phyloP scores from a whole-genome alignment of 2,113 vertebrate genomes.

The Furnarius figulus region DNA sequence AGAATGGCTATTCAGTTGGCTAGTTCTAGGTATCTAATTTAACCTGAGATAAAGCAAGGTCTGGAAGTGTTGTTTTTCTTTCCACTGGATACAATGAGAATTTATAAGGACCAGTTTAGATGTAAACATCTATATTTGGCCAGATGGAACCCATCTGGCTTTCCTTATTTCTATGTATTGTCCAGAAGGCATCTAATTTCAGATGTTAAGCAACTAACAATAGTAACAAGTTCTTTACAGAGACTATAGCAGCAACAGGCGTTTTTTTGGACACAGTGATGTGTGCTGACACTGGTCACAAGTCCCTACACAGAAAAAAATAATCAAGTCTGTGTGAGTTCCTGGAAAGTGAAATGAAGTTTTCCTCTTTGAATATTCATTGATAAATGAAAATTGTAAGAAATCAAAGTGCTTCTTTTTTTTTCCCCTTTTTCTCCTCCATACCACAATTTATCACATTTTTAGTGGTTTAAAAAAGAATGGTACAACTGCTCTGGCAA shows the following conservation, averaged over 20 bases:
- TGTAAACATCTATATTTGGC: slow-evolving; percentile 48
- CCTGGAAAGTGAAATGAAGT: background rate
- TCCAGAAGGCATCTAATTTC: slow-evolving; percentile 43
- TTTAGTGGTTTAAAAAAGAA: background rate
- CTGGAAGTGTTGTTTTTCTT: background rate
- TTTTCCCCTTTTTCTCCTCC: background rate
- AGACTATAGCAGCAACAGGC: background rate
- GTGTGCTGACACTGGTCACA: background rate
- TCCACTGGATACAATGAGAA: background rate
- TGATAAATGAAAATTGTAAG: background rate
- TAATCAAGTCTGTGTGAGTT: background rate
- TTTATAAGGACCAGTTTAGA: slow-evolving; percentile 15
- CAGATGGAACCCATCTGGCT: slow-evolving; percentile 18
- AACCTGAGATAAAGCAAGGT: background rate
- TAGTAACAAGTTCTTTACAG: slow-evolving; percentile 34
- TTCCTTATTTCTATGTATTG: slow-evolving; percentile 29
- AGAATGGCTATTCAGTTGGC: background rate
- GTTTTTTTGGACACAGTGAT: background rate
- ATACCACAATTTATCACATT: background rate
- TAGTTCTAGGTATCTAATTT: background rate
- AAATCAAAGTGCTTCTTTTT: background rate
- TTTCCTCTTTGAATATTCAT: background rate
- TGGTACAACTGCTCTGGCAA: background rate
- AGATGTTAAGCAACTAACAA: slow-evolving; percentile 49
- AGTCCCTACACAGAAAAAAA: background rate